Evolutionary conservation across 2,888 invertebrate species (phyloP), one percentile per base, ranked within the genome.

Genomic region (Plagodis pulveraria): DNA sequence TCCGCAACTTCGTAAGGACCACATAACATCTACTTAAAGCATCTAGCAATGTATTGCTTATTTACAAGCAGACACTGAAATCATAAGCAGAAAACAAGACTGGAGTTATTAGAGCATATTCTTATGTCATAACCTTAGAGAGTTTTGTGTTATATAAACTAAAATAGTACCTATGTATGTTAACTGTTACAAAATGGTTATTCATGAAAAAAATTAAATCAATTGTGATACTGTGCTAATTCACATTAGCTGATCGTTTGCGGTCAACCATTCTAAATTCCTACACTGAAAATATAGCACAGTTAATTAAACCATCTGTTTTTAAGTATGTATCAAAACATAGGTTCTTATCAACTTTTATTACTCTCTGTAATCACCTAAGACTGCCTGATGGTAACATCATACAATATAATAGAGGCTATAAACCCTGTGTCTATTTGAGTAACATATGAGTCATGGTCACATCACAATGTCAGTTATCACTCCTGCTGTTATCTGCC

Each of bases 1-100:
- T 99, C 48, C 93, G 97, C 72, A 96, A 97, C 89, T 97, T 98
- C 90, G 97, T 97, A 91, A 94, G 96, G 6, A 38, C 5, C 9
- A 6, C 38, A 4, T 22, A 2, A 2, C 4, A 22, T 22, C 36
- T 36, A 6, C 36, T 36, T 36, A 36, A 36, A 36, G 36, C 9
- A 8, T 8, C 36, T 8, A 4, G 4, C 5, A 0, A 36, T 36
- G 36, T 6, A 6, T 8, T 36, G 36, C 36, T 36, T 9, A 36
- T 22, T 22, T 22, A 22, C 22, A 22, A 22, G 1, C 4, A 22
- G 22, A 22, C 22, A 22, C 22, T 22, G 22, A 22, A 22, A 22
- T 22, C 22, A 22, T 22, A 22, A 22, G 4, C 38, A 9, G 9
- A 10, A 36, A 44, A 7, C 44, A 46, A 34, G 12, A 34, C 6